Conservation (phyloP, 1,140 invertebrate species). For the Portunus trituberculatus region DNA sequence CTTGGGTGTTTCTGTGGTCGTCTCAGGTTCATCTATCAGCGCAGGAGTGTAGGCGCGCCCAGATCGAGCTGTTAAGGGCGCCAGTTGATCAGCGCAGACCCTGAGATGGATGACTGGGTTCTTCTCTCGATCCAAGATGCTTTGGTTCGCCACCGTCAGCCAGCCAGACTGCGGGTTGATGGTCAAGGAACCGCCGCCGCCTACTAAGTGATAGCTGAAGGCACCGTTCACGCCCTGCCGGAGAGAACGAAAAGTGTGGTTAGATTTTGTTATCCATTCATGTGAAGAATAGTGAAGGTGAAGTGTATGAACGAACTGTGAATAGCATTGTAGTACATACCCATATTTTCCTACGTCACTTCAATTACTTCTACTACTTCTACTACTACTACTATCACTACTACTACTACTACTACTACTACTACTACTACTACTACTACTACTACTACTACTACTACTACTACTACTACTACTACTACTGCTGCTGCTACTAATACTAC, state of each 20-base stretch:
- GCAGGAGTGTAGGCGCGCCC: neutral
- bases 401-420: too few species aligned
- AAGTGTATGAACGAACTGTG: too few species aligned
- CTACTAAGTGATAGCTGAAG: slow-evolving; percentile 89
- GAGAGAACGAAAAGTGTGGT: neutral
- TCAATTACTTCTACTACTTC: too few species aligned
- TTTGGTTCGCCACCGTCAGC: slow-evolving; percentile 90
- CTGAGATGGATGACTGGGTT: slow-evolving; percentile 86
- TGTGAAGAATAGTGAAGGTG: too few species aligned
- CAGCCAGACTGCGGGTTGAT: slow-evolving; percentile 90
- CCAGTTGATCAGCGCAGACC: slow-evolving; percentile 89
- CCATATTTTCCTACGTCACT: too few species aligned
- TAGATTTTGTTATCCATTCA: too few species aligned
- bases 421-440: too few species aligned
- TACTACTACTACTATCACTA: too few species aligned
- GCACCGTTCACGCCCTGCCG: slow-evolving; percentile 88
- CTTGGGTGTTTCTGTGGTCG: neutral
- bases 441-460: too few species aligned
- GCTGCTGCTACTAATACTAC: too few species aligned
- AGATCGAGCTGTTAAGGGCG: slow-evolving; percentile 79
- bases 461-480: too few species aligned
- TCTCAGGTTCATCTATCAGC: neutral
- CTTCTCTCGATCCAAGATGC: slow-evolving; percentile 89
- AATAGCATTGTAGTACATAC: too few species aligned
- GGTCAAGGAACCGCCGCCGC: slow-evolving; percentile 88